Conservation (phyloP, 1,140 invertebrate species). For the Drosophila pectinifera region DNA sequence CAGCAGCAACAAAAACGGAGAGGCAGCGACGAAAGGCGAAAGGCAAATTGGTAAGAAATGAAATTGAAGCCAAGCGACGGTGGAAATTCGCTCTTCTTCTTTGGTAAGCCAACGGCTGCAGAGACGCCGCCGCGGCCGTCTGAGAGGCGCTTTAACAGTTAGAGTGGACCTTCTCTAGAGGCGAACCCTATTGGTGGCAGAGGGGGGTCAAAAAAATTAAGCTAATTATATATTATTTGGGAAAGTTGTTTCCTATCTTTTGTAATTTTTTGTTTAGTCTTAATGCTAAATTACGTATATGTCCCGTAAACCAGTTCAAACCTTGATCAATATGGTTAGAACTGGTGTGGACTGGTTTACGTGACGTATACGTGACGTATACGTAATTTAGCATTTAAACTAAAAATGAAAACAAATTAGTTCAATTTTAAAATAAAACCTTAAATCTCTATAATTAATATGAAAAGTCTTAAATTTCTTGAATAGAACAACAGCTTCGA, state of each 20-base stretch:
- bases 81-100: slow-evolving; percentile 32
- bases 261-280: no score
- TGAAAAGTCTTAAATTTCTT: not conserved
- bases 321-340: no score
- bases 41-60: slow-evolving; percentile 51
- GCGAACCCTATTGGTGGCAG: no score
- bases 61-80: slow-evolving; percentile 43
- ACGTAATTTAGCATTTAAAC: no score
- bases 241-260: not conserved
- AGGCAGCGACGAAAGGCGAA: slow-evolving; percentile 20
- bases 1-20: slow-evolving; percentile 36
- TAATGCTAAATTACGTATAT: not conserved
- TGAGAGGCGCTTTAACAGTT: slow-evolving; percentile 2
- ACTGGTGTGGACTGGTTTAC: no score
- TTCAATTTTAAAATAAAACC: not conserved
- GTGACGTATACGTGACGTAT: no score
- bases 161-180: not conserved
- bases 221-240: not conserved
- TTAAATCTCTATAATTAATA: no score
- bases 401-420: no score
- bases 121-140: slow-evolving; percentile 7
- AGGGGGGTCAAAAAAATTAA: no score
- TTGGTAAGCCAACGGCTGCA: slow-evolving; percentile 17
- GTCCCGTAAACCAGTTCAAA: not conserved
- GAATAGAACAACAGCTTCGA: no score